phyloP scores from a whole-genome alignment of 2,113 vertebrate genomes.

The Aldabrachelys gigantea region DNA sequence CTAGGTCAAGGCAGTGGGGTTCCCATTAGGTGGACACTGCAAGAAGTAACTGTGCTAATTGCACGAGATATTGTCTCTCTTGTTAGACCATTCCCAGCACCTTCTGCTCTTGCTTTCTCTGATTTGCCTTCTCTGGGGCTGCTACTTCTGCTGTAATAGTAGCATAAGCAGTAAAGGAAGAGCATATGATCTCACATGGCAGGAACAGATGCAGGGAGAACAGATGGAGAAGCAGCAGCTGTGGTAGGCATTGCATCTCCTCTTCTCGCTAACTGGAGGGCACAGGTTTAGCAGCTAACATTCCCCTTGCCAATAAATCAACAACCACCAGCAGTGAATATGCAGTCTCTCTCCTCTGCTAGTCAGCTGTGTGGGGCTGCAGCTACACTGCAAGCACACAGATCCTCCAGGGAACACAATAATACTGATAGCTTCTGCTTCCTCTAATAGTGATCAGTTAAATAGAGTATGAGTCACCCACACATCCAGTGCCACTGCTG shows the following conservation, averaged over 20 bases:
- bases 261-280: neutral
- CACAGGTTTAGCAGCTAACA: neutral
- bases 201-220: neutral
- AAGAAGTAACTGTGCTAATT: neutral
- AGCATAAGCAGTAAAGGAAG: neutral
- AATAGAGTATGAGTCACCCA: rapidly evolving
- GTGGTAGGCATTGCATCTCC: neutral
- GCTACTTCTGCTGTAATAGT: neutral
- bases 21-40: neutral
- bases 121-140: neutral
- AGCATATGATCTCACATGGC: neutral
- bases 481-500: neutral
- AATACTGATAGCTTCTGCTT: neutral
- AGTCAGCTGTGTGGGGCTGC: rapidly evolving
- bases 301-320: neutral
- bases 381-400: neutral
- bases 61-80: neutral
- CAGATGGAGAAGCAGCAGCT: neutral
- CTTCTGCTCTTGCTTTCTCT: neutral
- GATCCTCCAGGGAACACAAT: neutral
- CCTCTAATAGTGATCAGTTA: rapidly evolving
- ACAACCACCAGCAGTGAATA: neutral
- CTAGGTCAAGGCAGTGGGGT: neutral
- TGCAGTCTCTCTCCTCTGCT: rapidly evolving
- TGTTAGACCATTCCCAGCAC: neutral